A percentile compares a stretch with the other conserved stretches of the same genome.
Evolutionary conservation across 1,140 invertebrate genomes (phyloP).

Genomic region (Acromyrmex charruanus): DNA sequence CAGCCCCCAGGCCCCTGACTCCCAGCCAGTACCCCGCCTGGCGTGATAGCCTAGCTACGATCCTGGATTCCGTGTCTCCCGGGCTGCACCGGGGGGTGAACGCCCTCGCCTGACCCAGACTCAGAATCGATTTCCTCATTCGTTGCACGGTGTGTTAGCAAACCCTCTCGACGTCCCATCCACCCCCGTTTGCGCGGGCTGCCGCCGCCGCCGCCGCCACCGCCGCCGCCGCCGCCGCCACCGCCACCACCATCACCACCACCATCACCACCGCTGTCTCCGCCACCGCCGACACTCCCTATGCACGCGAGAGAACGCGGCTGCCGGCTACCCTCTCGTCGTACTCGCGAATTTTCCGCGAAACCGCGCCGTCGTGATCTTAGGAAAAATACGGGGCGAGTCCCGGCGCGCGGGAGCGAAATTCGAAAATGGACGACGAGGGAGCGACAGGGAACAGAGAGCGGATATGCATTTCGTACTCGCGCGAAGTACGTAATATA

Average conservation of each 20-base stretch:
- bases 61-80: constrained; percentile 85
- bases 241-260: neutral
- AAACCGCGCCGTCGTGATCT: constrained; percentile 76
- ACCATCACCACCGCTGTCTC: neutral
- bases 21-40: constrained; percentile 74
- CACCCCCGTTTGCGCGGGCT: constrained; percentile 45
- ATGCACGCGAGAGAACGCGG: neutral
- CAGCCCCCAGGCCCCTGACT: constrained; percentile 63
- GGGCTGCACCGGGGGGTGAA: constrained; percentile 85
- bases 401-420: neutral
- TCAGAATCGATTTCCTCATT: constrained; percentile 85
- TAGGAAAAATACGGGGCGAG: constrained; percentile 68
- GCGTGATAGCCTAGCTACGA: constrained; percentile 82
- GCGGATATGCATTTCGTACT: constrained; percentile 26
- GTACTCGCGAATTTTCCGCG: constrained; percentile 77
- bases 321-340: constrained; percentile 65
- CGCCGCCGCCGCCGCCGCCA: constrained; percentile 26
- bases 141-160: constrained; percentile 81
- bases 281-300: constrained; percentile 37
- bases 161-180: constrained; percentile 53
- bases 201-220: neutral
- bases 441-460: neutral
- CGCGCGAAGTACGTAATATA: constrained; percentile 18
- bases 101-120: constrained; percentile 85
- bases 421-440: constrained; percentile 21